Percentiles rank a stretch among this genome's conserved stretches.
Evolutionary conservation across 2,888 invertebrate species (phyloP).

Genomic region (Scrobipalpa costella): DNA sequence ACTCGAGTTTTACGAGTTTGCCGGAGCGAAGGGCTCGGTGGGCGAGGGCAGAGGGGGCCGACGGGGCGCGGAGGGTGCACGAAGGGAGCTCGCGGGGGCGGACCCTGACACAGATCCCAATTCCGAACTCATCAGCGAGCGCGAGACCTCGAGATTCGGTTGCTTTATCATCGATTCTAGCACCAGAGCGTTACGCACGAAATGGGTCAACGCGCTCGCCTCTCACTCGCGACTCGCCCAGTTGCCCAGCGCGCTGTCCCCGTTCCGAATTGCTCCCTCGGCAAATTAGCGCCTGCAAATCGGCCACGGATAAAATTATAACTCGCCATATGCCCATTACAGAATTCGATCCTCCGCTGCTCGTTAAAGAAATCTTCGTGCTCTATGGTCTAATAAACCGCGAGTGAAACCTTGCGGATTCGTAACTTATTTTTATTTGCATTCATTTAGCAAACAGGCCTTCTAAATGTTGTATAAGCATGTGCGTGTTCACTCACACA

Average conservation of each 20-base stretch:
- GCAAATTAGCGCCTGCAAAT: slow-evolving; percentile 66
- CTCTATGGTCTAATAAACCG: slow-evolving; percentile 29
- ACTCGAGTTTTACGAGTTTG: slow-evolving; percentile 70
- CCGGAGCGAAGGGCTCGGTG: slow-evolving; percentile 56
- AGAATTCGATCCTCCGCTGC: slow-evolving; percentile 21
- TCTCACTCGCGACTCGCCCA: slow-evolving; percentile 50
- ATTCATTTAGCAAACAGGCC: slow-evolving; percentile 38
- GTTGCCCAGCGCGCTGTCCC: slow-evolving; percentile 71
- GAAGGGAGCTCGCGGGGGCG: slow-evolving; percentile 66
- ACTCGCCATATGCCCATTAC: slow-evolving; percentile 33
- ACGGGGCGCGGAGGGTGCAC: slow-evolving; percentile 48
- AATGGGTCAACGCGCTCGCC: slow-evolving; percentile 73
- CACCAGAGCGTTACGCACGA: slow-evolving; percentile 67
- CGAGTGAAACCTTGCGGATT: slow-evolving; percentile 32
- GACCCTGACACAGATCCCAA: slow-evolving; percentile 79
- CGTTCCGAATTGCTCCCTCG: slow-evolving; percentile 70
- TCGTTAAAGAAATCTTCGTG: slow-evolving; percentile 22
- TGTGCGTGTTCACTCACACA: slow-evolving; percentile 28
- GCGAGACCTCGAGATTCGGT: slow-evolving; percentile 73
- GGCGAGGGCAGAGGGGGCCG: slow-evolving; percentile 50
- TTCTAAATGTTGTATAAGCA: slow-evolving; percentile 37
- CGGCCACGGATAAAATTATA: slow-evolving; percentile 51
- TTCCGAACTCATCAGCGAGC: slow-evolving; percentile 73
- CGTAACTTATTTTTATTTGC: slow-evolving; percentile 31
- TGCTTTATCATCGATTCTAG: slow-evolving; percentile 75